phyloP scores from a whole-genome alignment of 2,797 vertebrate species.

The Erpetoichthys calabaricus region DNA sequence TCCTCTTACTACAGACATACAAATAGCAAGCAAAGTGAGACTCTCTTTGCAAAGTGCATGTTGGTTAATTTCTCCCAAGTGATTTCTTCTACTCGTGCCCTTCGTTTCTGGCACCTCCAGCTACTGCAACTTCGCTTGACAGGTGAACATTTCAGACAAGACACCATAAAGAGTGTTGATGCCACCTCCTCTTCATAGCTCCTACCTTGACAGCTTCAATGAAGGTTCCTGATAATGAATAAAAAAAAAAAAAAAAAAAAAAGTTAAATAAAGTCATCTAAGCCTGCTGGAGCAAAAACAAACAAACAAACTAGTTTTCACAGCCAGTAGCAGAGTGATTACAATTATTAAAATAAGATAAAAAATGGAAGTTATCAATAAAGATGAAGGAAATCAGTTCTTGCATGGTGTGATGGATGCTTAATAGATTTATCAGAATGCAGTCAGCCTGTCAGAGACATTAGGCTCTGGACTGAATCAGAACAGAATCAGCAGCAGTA shows the following conservation, averaged over 20 bases:
- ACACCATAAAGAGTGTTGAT: background rate
- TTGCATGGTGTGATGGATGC: no score
- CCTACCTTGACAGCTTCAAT: conserved; percentile 53
- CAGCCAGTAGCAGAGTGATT: no score
- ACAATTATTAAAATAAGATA: no score
- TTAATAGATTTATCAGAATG: no score
- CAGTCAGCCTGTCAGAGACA: no score
- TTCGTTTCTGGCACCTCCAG: conserved; percentile 16
- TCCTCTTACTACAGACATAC: conserved; percentile 15
- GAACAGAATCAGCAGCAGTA: no score
- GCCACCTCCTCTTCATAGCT: background rate
- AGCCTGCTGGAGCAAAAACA: conserved; percentile 27
- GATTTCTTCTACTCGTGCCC: conserved; percentile 31
- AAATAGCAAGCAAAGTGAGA: conserved; percentile 31
- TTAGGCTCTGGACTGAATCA: no score
- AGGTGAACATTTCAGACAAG: background rate
- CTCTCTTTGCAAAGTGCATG: conserved; percentile 43
- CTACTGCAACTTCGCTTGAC: background rate
- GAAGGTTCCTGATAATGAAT: conserved; percentile 55
- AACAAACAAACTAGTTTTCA: conserved; percentile 12
- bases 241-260: conserved; percentile 30
- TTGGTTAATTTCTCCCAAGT: conserved; percentile 33
- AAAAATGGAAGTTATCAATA: background rate
- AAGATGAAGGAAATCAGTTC: no score
- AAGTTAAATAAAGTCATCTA: conserved; percentile 19